phyloP scores from a whole-genome alignment of 1,140 invertebrate species.

The Drosophila subobscura region DNA sequence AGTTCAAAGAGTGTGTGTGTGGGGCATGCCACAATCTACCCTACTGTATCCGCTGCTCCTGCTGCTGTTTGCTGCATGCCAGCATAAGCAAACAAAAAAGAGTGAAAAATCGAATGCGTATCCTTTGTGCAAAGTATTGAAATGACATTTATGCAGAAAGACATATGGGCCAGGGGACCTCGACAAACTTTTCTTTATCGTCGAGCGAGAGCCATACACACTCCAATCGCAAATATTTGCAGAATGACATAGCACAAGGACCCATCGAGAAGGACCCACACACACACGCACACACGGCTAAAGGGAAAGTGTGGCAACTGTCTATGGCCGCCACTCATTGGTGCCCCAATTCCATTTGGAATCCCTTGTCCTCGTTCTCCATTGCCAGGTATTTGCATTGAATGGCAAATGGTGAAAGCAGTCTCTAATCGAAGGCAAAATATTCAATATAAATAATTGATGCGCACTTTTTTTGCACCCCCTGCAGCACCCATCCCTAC shows the following conservation, averaged over 20 bases:
- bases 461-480: constrained; percentile 41
- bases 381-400: constrained; percentile 36
- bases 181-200: constrained; percentile 43
- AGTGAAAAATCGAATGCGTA: constrained; percentile 25
- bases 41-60: too few species aligned
- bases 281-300: neutral
- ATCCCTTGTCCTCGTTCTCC: constrained; percentile 29
- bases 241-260: constrained; percentile 38
- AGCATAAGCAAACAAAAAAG: constrained; percentile 26
- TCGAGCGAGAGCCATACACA: neutral
- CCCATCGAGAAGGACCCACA: constrained; percentile 4
- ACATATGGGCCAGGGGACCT: constrained; percentile 36
- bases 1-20: neutral
- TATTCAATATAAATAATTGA: constrained; percentile 79
- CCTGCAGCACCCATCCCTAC: neutral
- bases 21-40: too few species aligned
- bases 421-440: constrained; percentile 74
- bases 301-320: constrained; percentile 41
- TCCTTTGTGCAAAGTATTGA: constrained; percentile 42
- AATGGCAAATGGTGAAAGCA: constrained; percentile 42
- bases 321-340: constrained; percentile 11
- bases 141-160: constrained; percentile 54
- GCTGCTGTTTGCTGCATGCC: constrained; percentile 2
- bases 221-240: constrained; percentile 40
- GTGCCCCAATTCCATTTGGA: constrained; percentile 15